These are phyloP conservation scores for Thaumetopoea pityocampa DNA, from an alignment of 1,140 invertebrate genomes.

Conservation along the genomic window DNA sequence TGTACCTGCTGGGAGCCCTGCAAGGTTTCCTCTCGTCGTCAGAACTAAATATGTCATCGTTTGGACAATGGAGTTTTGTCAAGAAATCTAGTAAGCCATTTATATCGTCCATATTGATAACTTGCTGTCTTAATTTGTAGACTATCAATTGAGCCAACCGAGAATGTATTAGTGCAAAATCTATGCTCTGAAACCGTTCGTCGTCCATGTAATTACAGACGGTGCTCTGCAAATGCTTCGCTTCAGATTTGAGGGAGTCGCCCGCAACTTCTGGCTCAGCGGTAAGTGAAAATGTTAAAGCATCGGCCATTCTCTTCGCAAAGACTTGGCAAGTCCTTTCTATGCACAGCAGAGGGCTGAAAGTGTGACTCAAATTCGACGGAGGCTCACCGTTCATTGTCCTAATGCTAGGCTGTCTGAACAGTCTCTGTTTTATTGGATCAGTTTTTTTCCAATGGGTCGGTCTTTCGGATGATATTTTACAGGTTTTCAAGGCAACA, in stretches of 20 bases:
- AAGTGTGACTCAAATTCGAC: constrained; percentile 49
- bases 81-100: constrained; percentile 54
- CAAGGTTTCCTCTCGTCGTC: constrained; percentile 55
- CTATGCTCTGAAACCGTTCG: constrained; percentile 76
- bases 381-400: constrained; percentile 42
- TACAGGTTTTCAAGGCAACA: constrained; percentile 73
- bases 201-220: constrained; percentile 82
- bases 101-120: constrained; percentile 51
- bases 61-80: constrained; percentile 55
- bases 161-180: constrained; percentile 80
- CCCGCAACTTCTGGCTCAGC: constrained; percentile 59
- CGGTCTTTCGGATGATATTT: constrained; percentile 49
- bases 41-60: constrained; percentile 69
- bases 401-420: constrained; percentile 45
- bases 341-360: constrained; percentile 78
- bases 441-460: constrained; percentile 50
- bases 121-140: constrained; percentile 61
- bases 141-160: constrained; percentile 78
- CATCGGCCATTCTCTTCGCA: constrained; percentile 78
- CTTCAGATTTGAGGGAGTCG: constrained; percentile 77
- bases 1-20: constrained; percentile 32
- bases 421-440: constrained; percentile 51
- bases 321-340: constrained; percentile 82
- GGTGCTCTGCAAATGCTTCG: constrained; percentile 80
- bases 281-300: constrained; percentile 53